phyloP scores from a whole-genome alignment of 2,113 vertebrate genomes.

The Crotalus horridus region DNA sequence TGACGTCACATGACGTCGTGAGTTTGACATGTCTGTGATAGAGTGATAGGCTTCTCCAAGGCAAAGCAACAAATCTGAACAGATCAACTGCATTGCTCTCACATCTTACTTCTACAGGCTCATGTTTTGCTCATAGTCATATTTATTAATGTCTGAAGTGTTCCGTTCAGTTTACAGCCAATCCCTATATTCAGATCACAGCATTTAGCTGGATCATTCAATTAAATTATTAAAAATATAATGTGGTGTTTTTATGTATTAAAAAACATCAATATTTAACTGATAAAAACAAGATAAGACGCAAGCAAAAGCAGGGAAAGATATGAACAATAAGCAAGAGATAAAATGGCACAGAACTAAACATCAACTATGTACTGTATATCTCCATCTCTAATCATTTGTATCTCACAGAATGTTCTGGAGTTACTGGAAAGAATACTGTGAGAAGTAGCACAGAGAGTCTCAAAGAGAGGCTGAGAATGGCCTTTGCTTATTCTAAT shows the following conservation, averaged over 20 bases:
- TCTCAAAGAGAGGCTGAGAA: neutral
- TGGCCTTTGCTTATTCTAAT: neutral
- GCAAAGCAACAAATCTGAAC: no score
- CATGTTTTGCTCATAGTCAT: no score
- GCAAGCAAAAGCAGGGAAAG: neutral
- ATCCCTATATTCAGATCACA: neutral
- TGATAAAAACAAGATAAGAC: neutral
- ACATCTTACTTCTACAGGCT: no score
- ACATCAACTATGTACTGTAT: neutral
- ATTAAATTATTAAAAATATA: neutral
- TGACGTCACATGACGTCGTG: fast-evolving
- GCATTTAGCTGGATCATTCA: neutral
- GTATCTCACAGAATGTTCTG: neutral
- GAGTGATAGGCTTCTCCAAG: no score
- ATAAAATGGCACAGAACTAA: neutral
- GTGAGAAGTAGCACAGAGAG: neutral
- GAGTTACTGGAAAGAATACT: neutral
- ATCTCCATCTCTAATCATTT: no score
- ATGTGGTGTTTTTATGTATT: neutral
- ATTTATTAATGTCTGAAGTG: no score
- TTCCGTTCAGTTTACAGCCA: neutral
- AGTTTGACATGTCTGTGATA: no score
- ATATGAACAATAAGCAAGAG: neutral
- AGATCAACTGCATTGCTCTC: no score
- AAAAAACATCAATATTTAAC: neutral